A percentile compares a stretch with the other conserved stretches of the same genome.
Conservation (phyloP, 2,113 vertebrate genomes). For the Peromyscus polionotus region DNA sequence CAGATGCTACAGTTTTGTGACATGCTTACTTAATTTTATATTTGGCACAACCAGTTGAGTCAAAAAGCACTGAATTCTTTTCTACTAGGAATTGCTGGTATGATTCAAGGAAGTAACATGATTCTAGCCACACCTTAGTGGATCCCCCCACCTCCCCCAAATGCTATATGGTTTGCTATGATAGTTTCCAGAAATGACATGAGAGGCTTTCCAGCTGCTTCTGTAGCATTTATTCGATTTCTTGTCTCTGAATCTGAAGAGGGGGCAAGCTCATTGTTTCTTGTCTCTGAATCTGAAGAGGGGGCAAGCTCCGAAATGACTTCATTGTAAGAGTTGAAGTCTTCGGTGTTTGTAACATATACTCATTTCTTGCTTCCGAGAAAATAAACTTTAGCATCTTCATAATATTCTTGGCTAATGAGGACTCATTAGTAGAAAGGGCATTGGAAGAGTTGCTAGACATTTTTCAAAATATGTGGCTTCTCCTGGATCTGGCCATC, state of each 20-base stretch:
- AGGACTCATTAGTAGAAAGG: neutral
- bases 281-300: neutral
- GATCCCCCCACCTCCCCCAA: neutral
- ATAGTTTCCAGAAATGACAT: neutral
- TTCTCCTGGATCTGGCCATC: neutral
- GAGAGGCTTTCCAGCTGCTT: neutral
- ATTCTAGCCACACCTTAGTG: conserved; percentile 5
- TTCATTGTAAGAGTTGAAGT: neutral
- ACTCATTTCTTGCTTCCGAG: conserved; percentile 32
- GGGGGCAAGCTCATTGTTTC: neutral
- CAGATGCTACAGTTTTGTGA: conserved; percentile 45
- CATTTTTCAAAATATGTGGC: neutral
- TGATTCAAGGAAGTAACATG: neutral
- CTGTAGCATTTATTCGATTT: neutral
- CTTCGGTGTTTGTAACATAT: neutral
- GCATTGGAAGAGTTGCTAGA: neutral
- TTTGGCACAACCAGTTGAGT: neutral
- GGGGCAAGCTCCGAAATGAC: neutral
- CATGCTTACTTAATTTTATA: neutral
- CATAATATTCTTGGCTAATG: neutral
- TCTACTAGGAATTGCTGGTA: conserved; percentile 17
- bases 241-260: neutral
- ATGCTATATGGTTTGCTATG: neutral
- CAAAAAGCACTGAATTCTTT: conserved; percentile 42
- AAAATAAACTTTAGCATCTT: conserved; percentile 1